Percentiles rank a stretch among this genome's conserved stretches.
Evolutionary conservation across 2,797 vertebrate species (phyloP).

Genomic region (Octomys mimax): DNA sequence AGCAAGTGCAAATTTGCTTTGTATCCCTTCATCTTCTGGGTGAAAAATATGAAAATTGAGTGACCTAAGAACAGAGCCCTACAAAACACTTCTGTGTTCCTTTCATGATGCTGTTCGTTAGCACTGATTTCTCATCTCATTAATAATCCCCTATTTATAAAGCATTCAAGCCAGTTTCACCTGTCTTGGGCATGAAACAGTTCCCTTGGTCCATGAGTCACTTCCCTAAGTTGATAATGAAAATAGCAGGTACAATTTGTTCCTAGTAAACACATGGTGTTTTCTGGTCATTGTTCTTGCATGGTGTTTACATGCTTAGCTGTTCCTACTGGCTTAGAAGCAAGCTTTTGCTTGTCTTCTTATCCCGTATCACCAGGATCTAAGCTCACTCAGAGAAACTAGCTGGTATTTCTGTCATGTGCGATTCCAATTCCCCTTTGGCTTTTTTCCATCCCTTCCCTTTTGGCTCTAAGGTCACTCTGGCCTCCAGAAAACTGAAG

Average conservation of each 20-base stretch:
- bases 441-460: neutral
- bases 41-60: conserved; percentile 13
- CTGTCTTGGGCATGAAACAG: neutral
- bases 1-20: conserved; percentile 11
- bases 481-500: conserved; percentile 12
- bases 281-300: neutral
- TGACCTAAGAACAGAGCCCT: neutral
- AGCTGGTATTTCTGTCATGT: neutral
- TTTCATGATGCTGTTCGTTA: neutral
- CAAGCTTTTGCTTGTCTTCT: neutral
- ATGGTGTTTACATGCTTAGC: neutral
- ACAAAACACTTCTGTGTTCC: neutral
- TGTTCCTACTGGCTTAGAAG: neutral
- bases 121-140: neutral
- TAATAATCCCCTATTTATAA: neutral
- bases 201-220: neutral
- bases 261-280: neutral
- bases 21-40: neutral
- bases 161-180: neutral
- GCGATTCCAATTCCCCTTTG: neutral
- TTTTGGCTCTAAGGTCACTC: neutral
- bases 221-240: neutral
- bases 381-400: neutral
- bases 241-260: neutral
- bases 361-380: neutral